These are phyloP conservation scores for human DNA, from an alignment of 2,113 vertebrate species.

Conservation along the genomic window DNA sequence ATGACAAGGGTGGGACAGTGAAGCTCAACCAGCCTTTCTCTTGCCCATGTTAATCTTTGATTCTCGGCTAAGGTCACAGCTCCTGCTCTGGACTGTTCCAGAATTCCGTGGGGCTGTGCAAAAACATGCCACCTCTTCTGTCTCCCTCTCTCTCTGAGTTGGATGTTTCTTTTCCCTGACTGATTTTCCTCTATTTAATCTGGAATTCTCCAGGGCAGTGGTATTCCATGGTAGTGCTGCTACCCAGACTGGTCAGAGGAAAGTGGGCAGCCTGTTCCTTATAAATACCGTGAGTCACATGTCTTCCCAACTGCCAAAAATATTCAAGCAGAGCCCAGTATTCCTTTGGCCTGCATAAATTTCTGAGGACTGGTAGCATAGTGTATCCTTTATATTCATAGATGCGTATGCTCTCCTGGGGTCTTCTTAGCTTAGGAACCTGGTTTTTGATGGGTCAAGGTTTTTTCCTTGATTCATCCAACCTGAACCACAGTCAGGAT, in stretches of 20 bases:
- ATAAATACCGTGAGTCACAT: slow-evolving; percentile 41
- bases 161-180: neutral
- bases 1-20: fast-evolving
- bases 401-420: too few relatives aligned
- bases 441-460: neutral
- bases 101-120: neutral
- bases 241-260: slow-evolving; percentile 40
- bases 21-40: too few relatives aligned
- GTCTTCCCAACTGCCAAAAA: slow-evolving; percentile 27
- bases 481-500: too few relatives aligned
- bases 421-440: neutral
- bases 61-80: neutral
- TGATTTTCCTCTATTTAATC: slow-evolving; percentile 28
- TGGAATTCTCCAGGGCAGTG: slow-evolving; percentile 22
- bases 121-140: neutral
- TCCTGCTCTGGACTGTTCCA: neutral
- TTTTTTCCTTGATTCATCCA: neutral
- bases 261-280: slow-evolving; percentile 57
- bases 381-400: neutral
- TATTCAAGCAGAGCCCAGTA: neutral
- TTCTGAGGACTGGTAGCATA: neutral
- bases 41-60: neutral
- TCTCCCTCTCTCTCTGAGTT: neutral
- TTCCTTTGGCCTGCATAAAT: neutral
- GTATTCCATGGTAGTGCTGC: neutral